phyloP scores from a whole-genome alignment of 2,888 invertebrate species.

The Dendrolimus pini region DNA sequence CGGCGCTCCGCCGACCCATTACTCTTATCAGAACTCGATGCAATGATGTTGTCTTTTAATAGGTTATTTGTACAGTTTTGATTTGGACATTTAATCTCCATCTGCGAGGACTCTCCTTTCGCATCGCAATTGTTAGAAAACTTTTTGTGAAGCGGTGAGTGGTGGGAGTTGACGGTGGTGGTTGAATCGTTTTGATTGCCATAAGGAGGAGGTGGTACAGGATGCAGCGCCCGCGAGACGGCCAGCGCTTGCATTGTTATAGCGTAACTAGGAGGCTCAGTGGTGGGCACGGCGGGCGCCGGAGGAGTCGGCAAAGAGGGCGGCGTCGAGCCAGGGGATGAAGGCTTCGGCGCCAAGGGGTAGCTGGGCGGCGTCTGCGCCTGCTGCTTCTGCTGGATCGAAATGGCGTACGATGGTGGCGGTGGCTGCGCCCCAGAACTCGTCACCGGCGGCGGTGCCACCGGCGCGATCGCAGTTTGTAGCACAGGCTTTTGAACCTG shows the following conservation, averaged over 20 bases:
- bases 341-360: constrained; percentile 69
- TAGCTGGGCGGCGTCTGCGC: constrained; percentile 67
- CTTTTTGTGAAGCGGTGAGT: constrained; percentile 83
- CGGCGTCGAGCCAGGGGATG: constrained; percentile 70
- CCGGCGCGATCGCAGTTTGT: constrained; percentile 96
- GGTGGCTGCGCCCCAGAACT: constrained; percentile 78
- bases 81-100: constrained; percentile 69
- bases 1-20: constrained; percentile 70
- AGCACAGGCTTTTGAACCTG: constrained; percentile 96
- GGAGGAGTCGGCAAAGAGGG: constrained; percentile 51
- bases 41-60: constrained; percentile 65
- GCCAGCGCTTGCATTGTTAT: constrained; percentile 91
- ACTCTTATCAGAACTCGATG: constrained; percentile 77
- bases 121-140: constrained; percentile 77
- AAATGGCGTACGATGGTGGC: constrained; percentile 89
- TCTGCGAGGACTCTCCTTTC: constrained; percentile 73
- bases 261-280: constrained; percentile 94
- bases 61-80: constrained; percentile 70
- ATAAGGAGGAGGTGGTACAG: constrained; percentile 84
- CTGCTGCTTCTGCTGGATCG: constrained; percentile 85
- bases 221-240: constrained; percentile 81
- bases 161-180: constrained; percentile 57
- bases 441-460: constrained; percentile 79
- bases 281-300: constrained; percentile 81
- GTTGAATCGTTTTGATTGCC: constrained; percentile 60